Conservation (phyloP, 92 coral and sea anemone species). For the Siderastrea siderea region DNA sequence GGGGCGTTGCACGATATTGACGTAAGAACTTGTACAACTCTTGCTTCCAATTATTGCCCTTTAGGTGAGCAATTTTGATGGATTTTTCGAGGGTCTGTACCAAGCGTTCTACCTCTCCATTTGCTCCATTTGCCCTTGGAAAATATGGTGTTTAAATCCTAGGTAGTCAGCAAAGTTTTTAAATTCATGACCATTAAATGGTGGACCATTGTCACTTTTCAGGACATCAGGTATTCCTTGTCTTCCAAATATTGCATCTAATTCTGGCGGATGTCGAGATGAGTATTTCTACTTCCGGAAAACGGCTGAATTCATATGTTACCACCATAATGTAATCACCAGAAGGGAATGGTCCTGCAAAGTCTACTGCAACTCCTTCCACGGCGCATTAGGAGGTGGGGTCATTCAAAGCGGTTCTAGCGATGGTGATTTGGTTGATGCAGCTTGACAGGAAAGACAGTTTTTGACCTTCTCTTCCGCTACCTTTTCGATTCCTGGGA, state of each 20-base stretch:
- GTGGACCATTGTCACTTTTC: no score
- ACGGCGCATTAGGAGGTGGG: conserved; percentile 59
- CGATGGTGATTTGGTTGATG: no score
- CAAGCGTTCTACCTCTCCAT: background rate
- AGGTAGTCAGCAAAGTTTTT: background rate
- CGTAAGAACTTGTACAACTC: no score
- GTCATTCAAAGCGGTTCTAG: no score
- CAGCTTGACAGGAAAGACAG: conserved; percentile 73
- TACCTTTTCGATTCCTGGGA: conserved; percentile 67
- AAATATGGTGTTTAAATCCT: background rate
- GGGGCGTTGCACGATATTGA: no score
- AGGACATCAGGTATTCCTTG: no score
- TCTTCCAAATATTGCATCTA: no score
- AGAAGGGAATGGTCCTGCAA: conserved; percentile 78
- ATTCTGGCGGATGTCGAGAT: conserved; percentile 62
- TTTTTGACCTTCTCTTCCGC: conserved; percentile 56
- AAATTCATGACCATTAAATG: conserved; percentile 4
- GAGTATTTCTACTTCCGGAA: conserved; percentile 77
- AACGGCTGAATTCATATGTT: no score
- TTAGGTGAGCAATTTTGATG: no score
- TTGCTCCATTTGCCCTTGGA: conserved; percentile 14
- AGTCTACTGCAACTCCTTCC: conserved; percentile 66
- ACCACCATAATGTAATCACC: conserved; percentile 73
- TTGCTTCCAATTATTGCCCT: no score
- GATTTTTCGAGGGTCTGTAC: background rate